Evolutionary conservation across 1,140 invertebrate genomes (phyloP).

Genomic region (Scaptomyza graminum): DNA sequence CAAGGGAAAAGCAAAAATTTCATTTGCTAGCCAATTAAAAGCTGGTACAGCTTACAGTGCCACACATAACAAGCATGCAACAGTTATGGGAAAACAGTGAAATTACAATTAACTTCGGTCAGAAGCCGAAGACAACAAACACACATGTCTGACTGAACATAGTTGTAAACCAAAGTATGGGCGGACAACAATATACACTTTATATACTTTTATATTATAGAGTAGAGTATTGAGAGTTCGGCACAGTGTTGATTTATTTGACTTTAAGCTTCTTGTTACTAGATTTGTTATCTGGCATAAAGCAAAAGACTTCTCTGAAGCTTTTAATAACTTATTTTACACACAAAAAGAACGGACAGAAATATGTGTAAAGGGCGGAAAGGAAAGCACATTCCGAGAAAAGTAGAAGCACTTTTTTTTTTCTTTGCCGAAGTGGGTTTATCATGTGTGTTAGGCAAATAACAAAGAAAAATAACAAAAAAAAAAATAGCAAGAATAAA

Average conservation of each 20-base stretch:
- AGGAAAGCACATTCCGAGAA: not conserved
- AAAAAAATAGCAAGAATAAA: constrained; percentile 1
- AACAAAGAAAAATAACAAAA: constrained; percentile 9
- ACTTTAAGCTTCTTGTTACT: too few relatives aligned
- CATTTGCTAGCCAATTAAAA: constrained; percentile 29
- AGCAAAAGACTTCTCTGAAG: not conserved
- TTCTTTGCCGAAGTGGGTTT: constrained; percentile 2
- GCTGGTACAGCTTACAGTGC: constrained; percentile 24
- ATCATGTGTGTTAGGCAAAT: constrained; percentile 14
- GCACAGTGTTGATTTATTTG: too few relatives aligned
- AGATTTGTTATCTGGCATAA: not conserved
- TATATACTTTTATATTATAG: too few relatives aligned
- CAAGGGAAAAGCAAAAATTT: too few relatives aligned
- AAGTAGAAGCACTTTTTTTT: constrained; percentile 3
- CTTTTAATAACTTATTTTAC: not conserved
- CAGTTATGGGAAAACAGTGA: constrained; percentile 3
- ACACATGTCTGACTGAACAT: not conserved
- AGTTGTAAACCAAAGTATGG: too few relatives aligned
- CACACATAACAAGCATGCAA: constrained; percentile 39
- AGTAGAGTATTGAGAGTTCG: too few relatives aligned
- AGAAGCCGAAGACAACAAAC: not conserved
- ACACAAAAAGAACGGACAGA: not conserved
- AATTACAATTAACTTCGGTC: constrained; percentile 10
- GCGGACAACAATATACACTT: too few relatives aligned
- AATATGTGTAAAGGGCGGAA: not conserved